Base-by-base conservation (phyloP, 2,797 vertebrate genomes). In the Todus mexicanus region DNA sequence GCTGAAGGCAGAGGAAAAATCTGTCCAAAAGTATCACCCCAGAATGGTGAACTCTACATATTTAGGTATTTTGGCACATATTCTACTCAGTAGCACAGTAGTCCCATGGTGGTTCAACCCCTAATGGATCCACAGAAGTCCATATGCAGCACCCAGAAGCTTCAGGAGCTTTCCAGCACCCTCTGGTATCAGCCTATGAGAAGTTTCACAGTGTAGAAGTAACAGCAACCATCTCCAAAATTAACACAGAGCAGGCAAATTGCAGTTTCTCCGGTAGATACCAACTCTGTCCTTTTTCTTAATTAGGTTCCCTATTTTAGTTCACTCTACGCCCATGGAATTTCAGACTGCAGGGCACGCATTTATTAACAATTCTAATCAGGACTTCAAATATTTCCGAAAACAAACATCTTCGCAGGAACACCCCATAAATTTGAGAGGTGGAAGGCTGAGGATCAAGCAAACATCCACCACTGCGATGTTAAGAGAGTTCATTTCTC, bases 21-120 rank as follows among this genome's bases (percentile, higher is more conserved):
- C 13, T 18, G 4, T 6, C 56, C 48, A 18, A n/a, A 77, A 75
- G 1, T 7, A 54, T 7, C 60, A 47, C 6, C 22, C n/a, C 22
- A 8, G 35, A 31, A 6, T 0, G 0, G 12, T 6, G 5, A 77
- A 17, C 4, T 66, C 61, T 33, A 1, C 1, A 1, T 4, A 12
- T 11, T 20, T 25, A n/a, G 38, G 5, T n/a, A 25, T 45, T 74
- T 7, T 25, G 13, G n/a, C 6, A 26, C 1, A 5, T 7, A 31
- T 8, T 59, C n/a, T 27, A 38, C 47, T 47, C 42, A 15, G 23
- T 0, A 56, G 37, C 20, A 50, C 42, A n/a, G 47, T 40, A 72
- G 27, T 33, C 21, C 25, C 8, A 3, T 2, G 11, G 43, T 17
- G 19, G 50, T 6, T 29, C 47, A 56, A 0, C 13, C 12, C 7